Evolutionary conservation across 1,140 invertebrate genomes (phyloP), one percentile per base, ranked within the genome.

Genomic region (Bombus soroeensis): DNA sequence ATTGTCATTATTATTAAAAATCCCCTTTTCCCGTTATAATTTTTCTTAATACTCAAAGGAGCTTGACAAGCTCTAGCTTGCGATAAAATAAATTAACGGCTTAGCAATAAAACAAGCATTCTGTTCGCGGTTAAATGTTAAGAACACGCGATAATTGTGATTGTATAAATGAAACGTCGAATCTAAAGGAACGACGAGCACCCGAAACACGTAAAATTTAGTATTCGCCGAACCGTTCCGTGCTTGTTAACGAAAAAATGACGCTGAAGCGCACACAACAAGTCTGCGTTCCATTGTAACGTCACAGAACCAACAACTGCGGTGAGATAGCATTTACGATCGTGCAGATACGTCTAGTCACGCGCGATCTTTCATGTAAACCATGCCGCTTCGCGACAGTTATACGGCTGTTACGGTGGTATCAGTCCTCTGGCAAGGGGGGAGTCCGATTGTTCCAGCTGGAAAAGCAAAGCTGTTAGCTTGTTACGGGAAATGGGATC

Each of bases 391-490:
- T 73, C 28, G n/a, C 73, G 88, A 89, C 88, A 90, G 43, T 89
- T 87, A 90, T 89, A 81, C 77, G 59, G 73, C 32, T 72, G 28
- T 68, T 28, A 37, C 70, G 18, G 76, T 43, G 68, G 76, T 89
- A 89, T 89, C 88, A 68, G 76, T 34, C 18, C 32, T 41, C 76
- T 57, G 70, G 70, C 79, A 71, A 89, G 87, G 47, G 80, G 79
- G 83, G 79, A 74, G 72, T 53, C 32, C 75, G 85, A 87, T 87
- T 89, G 80, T 89, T 89, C 88, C 80, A 86, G 76, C 76, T 89
- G 88, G 79, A 83, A 89, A 89, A 87, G 81, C 88, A 81, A 83
- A 83, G 66, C 88, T 77, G 85, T 89, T 89, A 89, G 70, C 88
- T 85, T 66, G 85, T 84, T 83, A 83, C 85, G 32, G 85, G 86